Base-by-base conservation (phyloP, 2,113 vertebrate genomes). In the Diphyllodes magnificus region DNA sequence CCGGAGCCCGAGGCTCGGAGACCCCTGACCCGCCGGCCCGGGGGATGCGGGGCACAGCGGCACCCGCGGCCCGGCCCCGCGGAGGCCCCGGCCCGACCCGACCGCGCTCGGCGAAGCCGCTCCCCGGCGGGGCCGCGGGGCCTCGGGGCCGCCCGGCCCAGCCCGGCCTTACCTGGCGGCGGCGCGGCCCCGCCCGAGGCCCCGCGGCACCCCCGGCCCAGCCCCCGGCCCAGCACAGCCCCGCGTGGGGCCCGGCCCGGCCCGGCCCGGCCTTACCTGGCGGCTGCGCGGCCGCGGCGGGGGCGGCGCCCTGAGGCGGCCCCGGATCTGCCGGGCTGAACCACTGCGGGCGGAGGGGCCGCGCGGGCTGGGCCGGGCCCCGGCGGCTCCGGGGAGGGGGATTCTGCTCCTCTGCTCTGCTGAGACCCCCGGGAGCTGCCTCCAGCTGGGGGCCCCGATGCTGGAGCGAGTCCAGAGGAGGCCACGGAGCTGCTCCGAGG, bases 391-490 rank as follows among this genome's bases (percentile, higher is more conserved):
- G 23, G 10, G 10, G 3, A 3, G 42, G 35, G 19, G 10, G 4
- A 6, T 11, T 11, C 7, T 12, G 54, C 8, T 10, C 30, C 28
- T 35, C 15, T 42, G 54, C 47, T 13, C 39, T 7, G 47, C 13
- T 18, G 40, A 39, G n/a, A 30, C 1, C 9, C 15, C 35, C 24
- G 5, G 50, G 35, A 30, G 30, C 24, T 30, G 35, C 60, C 50
- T 3, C 30, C n/a, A 10, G 15, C 15, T 4, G 2, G 6, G 15
- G 19, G 7, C 1, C 4, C 6, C 11, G 37, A 3, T 23, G 47
- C 30, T 30, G 75, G 13, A 63, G 2, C 6, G 22, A 69, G n/a
- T 1, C 12, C 54, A 21, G 23, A 28, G 56, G 19, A 61, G n/a
- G 23, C 23, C 40, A 0, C 6, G 45, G 33, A 61, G 19, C 7